These are phyloP conservation scores for Ephydatia muelleri DNA, from an alignment of 37 sponge, comb jelly and placozoan species.

Conservation along the genomic window DNA sequence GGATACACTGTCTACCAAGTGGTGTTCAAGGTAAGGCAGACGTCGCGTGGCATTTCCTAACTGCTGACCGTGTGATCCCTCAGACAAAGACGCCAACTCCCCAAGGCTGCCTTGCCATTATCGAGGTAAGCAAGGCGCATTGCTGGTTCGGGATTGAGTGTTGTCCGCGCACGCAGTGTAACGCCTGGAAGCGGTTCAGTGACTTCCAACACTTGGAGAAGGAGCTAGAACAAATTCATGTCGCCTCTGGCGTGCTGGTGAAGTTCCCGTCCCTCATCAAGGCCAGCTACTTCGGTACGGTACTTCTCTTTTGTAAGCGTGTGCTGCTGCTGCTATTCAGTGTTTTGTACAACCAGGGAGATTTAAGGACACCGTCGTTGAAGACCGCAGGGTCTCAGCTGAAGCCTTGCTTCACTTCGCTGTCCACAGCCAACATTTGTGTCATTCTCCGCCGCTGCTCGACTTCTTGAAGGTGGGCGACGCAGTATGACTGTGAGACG, in stretches of 20 bases:
- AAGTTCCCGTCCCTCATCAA: slow-evolving; percentile 58
- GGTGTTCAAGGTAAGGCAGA: slow-evolving; percentile 52
- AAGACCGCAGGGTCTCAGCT: slow-evolving; percentile 56
- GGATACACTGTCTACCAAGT: slow-evolving; percentile 68
- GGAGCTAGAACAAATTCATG: slow-evolving; percentile 55
- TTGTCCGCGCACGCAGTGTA: slow-evolving; percentile 29
- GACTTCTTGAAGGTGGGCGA: slow-evolving; percentile 60
- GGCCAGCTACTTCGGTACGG: slow-evolving; percentile 72
- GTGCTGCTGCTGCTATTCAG: too few species aligned
- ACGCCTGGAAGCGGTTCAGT: slow-evolving; percentile 58
- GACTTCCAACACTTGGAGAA: slow-evolving; percentile 59
- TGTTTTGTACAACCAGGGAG: slow-evolving; percentile 54
- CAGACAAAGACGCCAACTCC: slow-evolving; percentile 24
- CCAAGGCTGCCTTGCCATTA: slow-evolving; percentile 13
- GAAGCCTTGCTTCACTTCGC: slow-evolving; percentile 58
- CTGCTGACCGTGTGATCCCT: background rate
- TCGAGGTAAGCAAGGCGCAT: slow-evolving; percentile 30
- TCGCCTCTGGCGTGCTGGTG: background rate
- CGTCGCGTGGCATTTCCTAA: too few species aligned
- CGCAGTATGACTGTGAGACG: background rate
- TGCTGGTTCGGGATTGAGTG: background rate
- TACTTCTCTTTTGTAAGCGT: background rate
- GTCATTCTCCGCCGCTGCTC: slow-evolving; percentile 26
- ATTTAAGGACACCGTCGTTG: slow-evolving; percentile 74
- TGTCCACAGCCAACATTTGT: slow-evolving; percentile 27